These are phyloP conservation scores for Cyphomyrus plagiostoma DNA, from an alignment of 2,113 vertebrate genomes.

Conservation along the genomic window DNA sequence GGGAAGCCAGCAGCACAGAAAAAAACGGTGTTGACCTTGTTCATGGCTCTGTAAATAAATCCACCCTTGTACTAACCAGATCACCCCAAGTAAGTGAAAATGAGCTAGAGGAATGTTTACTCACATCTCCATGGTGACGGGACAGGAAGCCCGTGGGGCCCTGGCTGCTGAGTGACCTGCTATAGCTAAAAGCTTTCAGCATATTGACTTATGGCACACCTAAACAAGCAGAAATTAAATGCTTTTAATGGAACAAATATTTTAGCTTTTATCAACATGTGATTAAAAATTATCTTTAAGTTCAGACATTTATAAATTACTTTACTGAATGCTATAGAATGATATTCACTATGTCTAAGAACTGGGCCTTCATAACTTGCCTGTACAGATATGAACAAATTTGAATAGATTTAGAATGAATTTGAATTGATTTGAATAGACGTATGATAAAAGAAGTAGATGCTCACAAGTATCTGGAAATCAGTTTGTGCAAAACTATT, in stretches of 20 bases:
- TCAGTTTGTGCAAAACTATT: neutral
- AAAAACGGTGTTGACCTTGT: constrained; percentile 9
- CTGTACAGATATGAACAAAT: neutral
- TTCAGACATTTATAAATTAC: neutral
- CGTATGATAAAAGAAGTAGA: neutral
- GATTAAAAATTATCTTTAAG: neutral
- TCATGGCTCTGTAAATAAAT: constrained; percentile 17
- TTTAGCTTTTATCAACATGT: neutral
- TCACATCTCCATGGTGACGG: neutral
- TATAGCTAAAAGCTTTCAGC: neutral
- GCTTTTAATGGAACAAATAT: neutral
- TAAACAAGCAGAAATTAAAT: neutral
- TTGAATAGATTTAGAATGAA: neutral
- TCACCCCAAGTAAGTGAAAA: constrained; percentile 11
- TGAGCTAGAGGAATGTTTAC: neutral
- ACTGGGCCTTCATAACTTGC: neutral
- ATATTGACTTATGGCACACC: neutral
- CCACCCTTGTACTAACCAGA: constrained; percentile 18
- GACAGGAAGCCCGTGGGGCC: neutral
- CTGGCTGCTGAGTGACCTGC: neutral
- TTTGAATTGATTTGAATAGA: neutral
- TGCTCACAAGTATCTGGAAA: neutral
- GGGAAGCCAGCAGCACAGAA: neutral
- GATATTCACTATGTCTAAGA: neutral
- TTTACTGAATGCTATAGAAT: neutral